Evolutionary conservation across 2,888 invertebrate species (phyloP), one percentile per base, ranked within the genome.

Genomic region (Folsomia manolachei): DNA sequence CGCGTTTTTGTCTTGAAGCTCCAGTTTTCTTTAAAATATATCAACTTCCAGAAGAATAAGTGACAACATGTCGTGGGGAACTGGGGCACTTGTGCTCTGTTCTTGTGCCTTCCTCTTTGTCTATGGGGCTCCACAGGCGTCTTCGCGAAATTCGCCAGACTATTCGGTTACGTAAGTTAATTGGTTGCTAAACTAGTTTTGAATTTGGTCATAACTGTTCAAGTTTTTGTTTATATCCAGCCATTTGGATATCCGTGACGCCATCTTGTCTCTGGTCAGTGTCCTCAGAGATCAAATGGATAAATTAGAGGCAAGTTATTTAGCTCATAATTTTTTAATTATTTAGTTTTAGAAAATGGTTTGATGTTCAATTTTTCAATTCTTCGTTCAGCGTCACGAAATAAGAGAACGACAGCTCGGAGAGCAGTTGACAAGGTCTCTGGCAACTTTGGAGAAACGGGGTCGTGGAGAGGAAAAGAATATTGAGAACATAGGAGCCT

Each of bases 331-430:
- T 39, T 14, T 39, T 39, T 39, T 39, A 39, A n/a, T n/a, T n/a
- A n/a, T n/a, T n/a, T n/a, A n/a, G n/a, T n/a, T n/a, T n/a, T n/a
- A n/a, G n/a, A n/a, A n/a, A n/a, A n/a, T n/a, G n/a, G n/a, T n/a
- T n/a, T n/a, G n/a, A n/a, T n/a, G n/a, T n/a, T n/a, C n/a, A n/a
- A n/a, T n/a, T n/a, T n/a, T n/a, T n/a, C n/a, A n/a, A n/a, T n/a
- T n/a, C n/a, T n/a, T n/a, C n/a, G n/a, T n/a, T n/a, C n/a, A 39
- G 82, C 86, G 94, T 19, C 94, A 94, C 83, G 94, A 94, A 83
- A 89, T 88, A 81, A 86, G 94, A 14, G 93, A 94, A 83, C 88
- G 91, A 77, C 89, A 89, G 0, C 84, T 93, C 24, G 93, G 92
- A 0, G 93, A 94, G 71, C 88, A 91, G 78, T 82, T 93, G 68